phyloP scores from a whole-genome alignment of 2,888 invertebrate genomes.

The Zaprionus bogoriensis region DNA sequence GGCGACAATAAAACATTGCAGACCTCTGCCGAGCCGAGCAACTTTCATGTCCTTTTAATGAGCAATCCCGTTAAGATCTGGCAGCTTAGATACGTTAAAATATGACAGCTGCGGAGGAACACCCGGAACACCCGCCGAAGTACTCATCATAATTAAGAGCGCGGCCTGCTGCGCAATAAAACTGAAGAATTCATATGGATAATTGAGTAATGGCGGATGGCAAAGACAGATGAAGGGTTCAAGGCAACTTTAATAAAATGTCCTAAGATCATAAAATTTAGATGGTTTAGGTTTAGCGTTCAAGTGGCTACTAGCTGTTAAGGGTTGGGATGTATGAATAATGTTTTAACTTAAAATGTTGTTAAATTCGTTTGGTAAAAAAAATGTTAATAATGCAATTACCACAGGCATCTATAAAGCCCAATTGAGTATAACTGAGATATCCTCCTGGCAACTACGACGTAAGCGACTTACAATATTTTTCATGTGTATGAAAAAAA shows the following conservation, averaged over 20 bases:
- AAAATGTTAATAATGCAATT: too few relatives aligned
- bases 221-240: slow-evolving; percentile 31
- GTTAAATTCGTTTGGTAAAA: too few relatives aligned
- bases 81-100: slow-evolving; percentile 70
- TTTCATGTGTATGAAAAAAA: too few relatives aligned
- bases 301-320: slow-evolving; percentile 12
- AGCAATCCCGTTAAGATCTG: slow-evolving; percentile 66
- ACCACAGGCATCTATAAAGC: too few relatives aligned
- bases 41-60: slow-evolving; percentile 67
- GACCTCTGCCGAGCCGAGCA: slow-evolving; percentile 19
- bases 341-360: too few relatives aligned
- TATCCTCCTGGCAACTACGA: too few relatives aligned
- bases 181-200: slow-evolving; percentile 72
- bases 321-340: slow-evolving; percentile 32
- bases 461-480: too few relatives aligned
- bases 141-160: slow-evolving; percentile 72
- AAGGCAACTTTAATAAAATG: slow-evolving; percentile 53
- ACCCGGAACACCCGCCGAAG: slow-evolving; percentile 16
- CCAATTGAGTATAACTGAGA: too few relatives aligned
- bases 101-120: slow-evolving; percentile 66
- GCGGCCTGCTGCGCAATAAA: slow-evolving; percentile 52
- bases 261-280: slow-evolving; percentile 57
- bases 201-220: slow-evolving; percentile 72
- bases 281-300: not conserved
- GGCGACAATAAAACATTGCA: slow-evolving; percentile 58